Base-by-base conservation (phyloP, 2,797 vertebrate genomes). In the Bryconaethiops microstoma region DNA sequence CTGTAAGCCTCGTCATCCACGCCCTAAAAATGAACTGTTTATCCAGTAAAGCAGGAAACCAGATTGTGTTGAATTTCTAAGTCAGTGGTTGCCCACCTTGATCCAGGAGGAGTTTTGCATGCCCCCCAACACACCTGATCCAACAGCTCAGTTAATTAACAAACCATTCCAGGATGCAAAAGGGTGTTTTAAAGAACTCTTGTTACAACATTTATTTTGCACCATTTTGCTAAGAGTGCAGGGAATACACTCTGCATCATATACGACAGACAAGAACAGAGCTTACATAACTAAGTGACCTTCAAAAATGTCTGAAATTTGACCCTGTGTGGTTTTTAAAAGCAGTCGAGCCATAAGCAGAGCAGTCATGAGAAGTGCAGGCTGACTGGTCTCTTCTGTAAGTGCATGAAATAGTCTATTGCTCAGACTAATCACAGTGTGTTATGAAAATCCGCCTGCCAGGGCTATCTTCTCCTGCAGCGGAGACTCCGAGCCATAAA, bases 401-500 rank as follows among this genome's bases (percentile, higher is more conserved):
- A 76, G 74, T 76, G 55, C n/a, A 71, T 62, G 67, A 76, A 76
- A 70, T n/a, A 50, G 54, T 45, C 50, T 67, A 52, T 67, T 67
- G 14, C 50, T 77, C 76, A 59, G 76, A 68, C 35, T 77, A 40
- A 68, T 68, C 68, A 52, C 12, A 16, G 65, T 63, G 72, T 25
- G 59, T 76, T 80, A 55, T 73, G 76, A 81, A 74, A 63, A 63
- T 71, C 63, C 39, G 42, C 52, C 76, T 72, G 79, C 57, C 48
- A 39, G 40, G 19, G 23, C 48, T 69, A 21, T 67, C 40, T 77
- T 62, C 39, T 79, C 39, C 55, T 42, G 81, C 76, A 62, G 29
- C 48, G 39, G 74, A 73, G 23, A 68, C 48, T 69, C 70, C 48
- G 40, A 62, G 48, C 50, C 79, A 81, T 86, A 86, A 89, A 86